A percentile compares a stretch with the other conserved stretches of the same genome.
Evolutionary conservation across 1,140 invertebrate genomes (phyloP).

Genomic region (Drosophila tropicalis): DNA sequence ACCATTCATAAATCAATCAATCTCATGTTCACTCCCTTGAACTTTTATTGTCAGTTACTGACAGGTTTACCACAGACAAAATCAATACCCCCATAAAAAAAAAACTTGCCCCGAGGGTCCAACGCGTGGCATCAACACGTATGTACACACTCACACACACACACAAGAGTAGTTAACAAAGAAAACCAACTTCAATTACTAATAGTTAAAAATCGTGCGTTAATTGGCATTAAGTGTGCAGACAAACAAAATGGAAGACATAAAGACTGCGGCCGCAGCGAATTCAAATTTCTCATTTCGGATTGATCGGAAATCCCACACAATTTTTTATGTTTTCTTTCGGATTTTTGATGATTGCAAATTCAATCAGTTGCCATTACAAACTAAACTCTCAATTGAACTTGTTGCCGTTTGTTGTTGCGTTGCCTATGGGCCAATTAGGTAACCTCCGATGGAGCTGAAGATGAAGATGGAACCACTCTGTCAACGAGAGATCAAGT

Average conservation of each 20-base stretch:
- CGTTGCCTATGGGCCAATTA: conserved; percentile 52
- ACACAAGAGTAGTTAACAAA: conserved; percentile 22
- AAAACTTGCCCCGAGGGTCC: conserved; percentile 36
- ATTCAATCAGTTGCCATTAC: conserved; percentile 51
- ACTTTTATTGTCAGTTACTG: conserved; percentile 28
- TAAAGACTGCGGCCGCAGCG: conserved; percentile 33
- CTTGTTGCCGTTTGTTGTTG: conserved; percentile 21
- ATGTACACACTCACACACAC: conserved; percentile 19
- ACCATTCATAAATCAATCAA: not conserved
- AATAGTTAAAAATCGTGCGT: conserved; percentile 64
- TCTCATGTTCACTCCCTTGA: conserved; percentile 28
- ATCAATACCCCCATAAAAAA: conserved; percentile 9
- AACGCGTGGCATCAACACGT: conserved; percentile 50
- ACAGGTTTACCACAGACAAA: conserved; percentile 1
- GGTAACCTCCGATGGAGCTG: conserved; percentile 62
- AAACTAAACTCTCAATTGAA: conserved; percentile 59
- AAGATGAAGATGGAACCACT: conserved; percentile 36
- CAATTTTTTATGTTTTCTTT: conserved; percentile 21
- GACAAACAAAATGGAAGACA: conserved; percentile 19
- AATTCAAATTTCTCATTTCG: conserved; percentile 38
- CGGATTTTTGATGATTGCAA: conserved; percentile 31
- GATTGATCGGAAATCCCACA: conserved; percentile 44
- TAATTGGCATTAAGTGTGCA: conserved; percentile 69
- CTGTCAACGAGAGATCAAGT: conserved; percentile 21
- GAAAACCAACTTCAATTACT: conserved; percentile 50